A percentile compares a stretch with the other conserved stretches of the same genome.
These are phyloP conservation scores for Incurvaria masculella DNA, from an alignment of 2,888 invertebrate genomes.

Conservation along the genomic window DNA sequence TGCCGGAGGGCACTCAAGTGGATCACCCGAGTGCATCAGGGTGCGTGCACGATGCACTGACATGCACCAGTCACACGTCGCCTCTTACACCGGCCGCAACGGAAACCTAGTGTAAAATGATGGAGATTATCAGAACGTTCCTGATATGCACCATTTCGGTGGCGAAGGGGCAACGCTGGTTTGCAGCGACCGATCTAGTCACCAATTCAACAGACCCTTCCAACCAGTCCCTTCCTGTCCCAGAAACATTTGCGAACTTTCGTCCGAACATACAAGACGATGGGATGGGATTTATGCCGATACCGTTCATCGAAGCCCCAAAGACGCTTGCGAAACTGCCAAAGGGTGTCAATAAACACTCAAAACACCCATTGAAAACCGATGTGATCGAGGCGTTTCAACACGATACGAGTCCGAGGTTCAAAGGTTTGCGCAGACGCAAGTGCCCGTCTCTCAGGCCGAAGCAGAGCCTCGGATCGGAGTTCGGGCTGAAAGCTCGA, in stretches of 20 bases:
- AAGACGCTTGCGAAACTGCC: background rate
- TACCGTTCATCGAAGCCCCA: background rate
- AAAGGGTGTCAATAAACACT: background rate
- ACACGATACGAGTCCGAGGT: background rate
- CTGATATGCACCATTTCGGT: background rate
- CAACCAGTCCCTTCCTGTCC: too few species aligned
- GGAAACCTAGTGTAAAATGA: background rate
- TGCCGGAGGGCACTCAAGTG: background rate
- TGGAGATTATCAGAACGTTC: background rate
- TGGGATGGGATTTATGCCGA: background rate
- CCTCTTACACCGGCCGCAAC: background rate
- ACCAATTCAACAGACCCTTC: too few species aligned
- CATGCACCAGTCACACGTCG: background rate
- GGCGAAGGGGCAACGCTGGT: background rate
- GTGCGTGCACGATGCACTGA: background rate
- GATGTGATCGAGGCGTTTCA: too few species aligned
- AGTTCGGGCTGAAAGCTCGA: conserved; percentile 20
- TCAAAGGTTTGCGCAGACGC: background rate
- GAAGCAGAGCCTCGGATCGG: background rate
- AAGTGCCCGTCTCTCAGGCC: background rate
- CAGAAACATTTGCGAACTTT: background rate
- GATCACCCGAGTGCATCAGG: background rate
- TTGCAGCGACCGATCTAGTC: background rate
- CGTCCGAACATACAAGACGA: background rate
- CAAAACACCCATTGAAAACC: too few species aligned